phyloP scores from a whole-genome alignment of 1,140 invertebrate genomes.

The Euwallacea similis region DNA sequence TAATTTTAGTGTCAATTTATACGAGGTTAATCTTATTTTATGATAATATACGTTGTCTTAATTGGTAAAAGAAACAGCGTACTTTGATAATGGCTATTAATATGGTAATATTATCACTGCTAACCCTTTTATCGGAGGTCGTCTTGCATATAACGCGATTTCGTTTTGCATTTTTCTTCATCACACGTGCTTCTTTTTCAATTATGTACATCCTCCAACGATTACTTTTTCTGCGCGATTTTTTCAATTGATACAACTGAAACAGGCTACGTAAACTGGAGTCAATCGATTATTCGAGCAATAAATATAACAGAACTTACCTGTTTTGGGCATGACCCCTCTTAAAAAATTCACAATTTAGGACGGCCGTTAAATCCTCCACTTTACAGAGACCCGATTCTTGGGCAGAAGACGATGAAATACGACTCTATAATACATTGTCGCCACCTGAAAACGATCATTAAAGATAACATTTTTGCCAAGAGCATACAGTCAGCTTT shows the following conservation, averaged over 20 bases:
- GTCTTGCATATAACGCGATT: slow-evolving; percentile 24
- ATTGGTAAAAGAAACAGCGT: slow-evolving; percentile 18
- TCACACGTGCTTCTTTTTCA: slow-evolving; percentile 28
- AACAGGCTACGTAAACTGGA: too few species aligned
- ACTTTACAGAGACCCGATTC: not conserved
- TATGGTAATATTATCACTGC: slow-evolving; percentile 27
- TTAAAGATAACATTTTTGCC: too few species aligned
- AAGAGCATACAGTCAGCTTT: too few species aligned
- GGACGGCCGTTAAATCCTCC: not conserved
- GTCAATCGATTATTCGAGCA: not conserved
- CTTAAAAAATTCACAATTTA: too few species aligned
- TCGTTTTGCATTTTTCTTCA: slow-evolving; percentile 23
- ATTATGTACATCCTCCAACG: too few species aligned
- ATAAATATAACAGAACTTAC: slow-evolving; percentile 5
- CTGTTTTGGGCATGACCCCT: too few species aligned
- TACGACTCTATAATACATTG: too few species aligned
- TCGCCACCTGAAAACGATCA: too few species aligned
- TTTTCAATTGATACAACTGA: too few species aligned
- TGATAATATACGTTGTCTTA: slow-evolving; percentile 22
- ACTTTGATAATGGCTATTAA: slow-evolving; percentile 25
- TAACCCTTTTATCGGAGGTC: slow-evolving; percentile 34
- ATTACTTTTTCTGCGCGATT: too few species aligned
- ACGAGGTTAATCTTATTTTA: slow-evolving; percentile 29
- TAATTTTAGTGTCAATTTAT: slow-evolving; percentile 17
- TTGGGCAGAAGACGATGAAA: too few species aligned